A percentile compares a stretch with the other conserved stretches of the same genome.
Conservation (phyloP, 2,797 vertebrate species). For the Pseudochromis fuscus region DNA sequence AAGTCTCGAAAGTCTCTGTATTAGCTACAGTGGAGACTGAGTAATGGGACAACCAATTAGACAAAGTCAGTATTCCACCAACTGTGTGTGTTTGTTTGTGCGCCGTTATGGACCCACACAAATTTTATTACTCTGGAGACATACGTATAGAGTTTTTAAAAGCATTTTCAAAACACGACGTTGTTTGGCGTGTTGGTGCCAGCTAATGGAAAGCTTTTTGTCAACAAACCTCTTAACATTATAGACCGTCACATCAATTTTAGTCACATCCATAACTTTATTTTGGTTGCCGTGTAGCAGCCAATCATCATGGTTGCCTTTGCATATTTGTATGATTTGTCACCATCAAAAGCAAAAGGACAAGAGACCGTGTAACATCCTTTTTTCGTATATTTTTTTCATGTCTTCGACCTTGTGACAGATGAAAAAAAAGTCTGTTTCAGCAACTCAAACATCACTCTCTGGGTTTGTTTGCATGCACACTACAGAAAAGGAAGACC, state of each 20-base stretch:
- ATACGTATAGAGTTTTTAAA: constrained; percentile 59
- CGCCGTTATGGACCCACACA: constrained; percentile 13
- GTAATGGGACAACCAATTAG: constrained; percentile 69
- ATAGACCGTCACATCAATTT: constrained; percentile 60
- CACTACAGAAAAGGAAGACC: constrained; percentile 18
- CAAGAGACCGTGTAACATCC: constrained; percentile 17
- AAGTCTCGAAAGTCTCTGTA: constrained; percentile 46
- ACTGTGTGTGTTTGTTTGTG: constrained; percentile 47
- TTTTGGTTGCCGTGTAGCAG: constrained; percentile 40
- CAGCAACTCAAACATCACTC: constrained; percentile 11
- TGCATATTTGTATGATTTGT: constrained; percentile 59
- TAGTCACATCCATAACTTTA: constrained; percentile 45
- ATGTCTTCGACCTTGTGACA: constrained; percentile 12
- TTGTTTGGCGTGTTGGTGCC: constrained; percentile 40
- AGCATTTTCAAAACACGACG: constrained; percentile 62
- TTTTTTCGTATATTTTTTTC: constrained; percentile 50
- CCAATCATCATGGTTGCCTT: constrained; percentile 28
- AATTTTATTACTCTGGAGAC: constrained; percentile 47
- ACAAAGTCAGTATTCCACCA: constrained; percentile 40
- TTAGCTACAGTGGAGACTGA: constrained; percentile 50
- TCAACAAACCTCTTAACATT: constrained; percentile 76
- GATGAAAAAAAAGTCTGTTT: constrained; percentile 28
- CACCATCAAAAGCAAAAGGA: constrained; percentile 44
- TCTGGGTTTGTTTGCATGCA: constrained; percentile 36
- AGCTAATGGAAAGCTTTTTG: constrained; percentile 72